Base-by-base conservation (phyloP, 2,797 vertebrate species). In the Arrhamphus sclerolepis region DNA sequence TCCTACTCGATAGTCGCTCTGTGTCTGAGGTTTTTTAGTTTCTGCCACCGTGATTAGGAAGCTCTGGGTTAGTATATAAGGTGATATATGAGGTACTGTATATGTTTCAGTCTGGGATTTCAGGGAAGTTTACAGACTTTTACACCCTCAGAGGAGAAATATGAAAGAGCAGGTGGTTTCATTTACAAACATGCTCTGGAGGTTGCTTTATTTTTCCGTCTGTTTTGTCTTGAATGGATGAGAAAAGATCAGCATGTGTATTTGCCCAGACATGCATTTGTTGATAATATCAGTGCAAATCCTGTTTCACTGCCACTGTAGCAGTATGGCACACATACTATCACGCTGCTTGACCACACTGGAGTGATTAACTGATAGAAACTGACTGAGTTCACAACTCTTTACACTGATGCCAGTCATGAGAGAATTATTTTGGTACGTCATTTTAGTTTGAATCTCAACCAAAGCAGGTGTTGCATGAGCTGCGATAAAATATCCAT, bases 281-380 rank as follows among this genome's bases (percentile, higher is more conserved):
- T 44, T 29, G 56, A 70, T 71, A 72, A 26, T 40, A 66, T 72
- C 53, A 20, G 58, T 34, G 40, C 51, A 70, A 64, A 73, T 38
- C 74, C 62, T 64, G 55, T 77, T 80, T 66, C 18, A 49, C 69
- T n/a, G 16, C 59, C 22, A 62, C 53, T 46, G 11, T 40, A 39
- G 34, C 34, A 38, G 34, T 38, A 38, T 4, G 14, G 34, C 34
- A 38, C 34, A 38, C 34, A 4, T 13, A 5, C 4, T 14, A 13
- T 14, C 34, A 38, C 13, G 34, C 34, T 38, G 34, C 14, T 11
- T 14, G 34, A 38, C 34, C 34, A 16, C 34, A 38, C 11, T 13
- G 13, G 8, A 34, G 34, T 38, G 34, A 28, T 8, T 20, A 55
- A 19, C 43, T 39, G 5, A 65, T 53, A 44, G 57, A 44, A 46